phyloP scores from a whole-genome alignment of 1,140 invertebrate species.

The Gryllus bimaculatus region DNA sequence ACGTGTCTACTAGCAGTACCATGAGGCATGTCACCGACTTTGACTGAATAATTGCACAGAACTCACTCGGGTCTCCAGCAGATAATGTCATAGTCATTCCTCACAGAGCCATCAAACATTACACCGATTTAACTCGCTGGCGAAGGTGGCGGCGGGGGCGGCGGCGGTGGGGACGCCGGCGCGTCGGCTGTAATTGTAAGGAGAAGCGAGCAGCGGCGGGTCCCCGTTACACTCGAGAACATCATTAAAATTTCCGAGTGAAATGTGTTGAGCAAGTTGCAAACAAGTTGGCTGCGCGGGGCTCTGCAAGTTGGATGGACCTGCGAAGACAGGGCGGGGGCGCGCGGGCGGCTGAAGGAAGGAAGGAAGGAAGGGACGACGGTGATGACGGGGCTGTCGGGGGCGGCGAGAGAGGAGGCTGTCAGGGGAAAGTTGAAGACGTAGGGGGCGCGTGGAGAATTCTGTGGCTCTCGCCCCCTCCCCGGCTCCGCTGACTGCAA shows the following conservation, averaged over 20 bases:
- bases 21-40: too few relatives aligned
- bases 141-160: too few relatives aligned
- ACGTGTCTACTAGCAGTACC: too few relatives aligned
- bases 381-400: too few relatives aligned
- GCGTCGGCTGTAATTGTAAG: neutral
- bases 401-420: neutral
- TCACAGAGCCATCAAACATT: too few relatives aligned
- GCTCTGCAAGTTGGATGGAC: neutral
- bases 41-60: too few relatives aligned
- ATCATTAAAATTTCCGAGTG: slow-evolving; percentile 5
- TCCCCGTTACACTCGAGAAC: neutral
- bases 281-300: neutral
- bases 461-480: neutral
- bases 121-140: too few relatives aligned
- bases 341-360: neutral
- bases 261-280: slow-evolving; percentile 1
- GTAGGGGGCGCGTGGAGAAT: neutral
- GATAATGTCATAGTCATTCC: too few relatives aligned
- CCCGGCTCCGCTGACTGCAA: too few relatives aligned
- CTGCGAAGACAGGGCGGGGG: neutral
- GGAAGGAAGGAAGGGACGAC: neutral
- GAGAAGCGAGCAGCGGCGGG: neutral
- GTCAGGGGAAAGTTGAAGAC: neutral
- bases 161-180: too few relatives aligned
- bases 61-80: too few relatives aligned